These are phyloP conservation scores for Thaleichthys pacificus DNA, from an alignment of 2,797 vertebrate species.

Conservation along the genomic window DNA sequence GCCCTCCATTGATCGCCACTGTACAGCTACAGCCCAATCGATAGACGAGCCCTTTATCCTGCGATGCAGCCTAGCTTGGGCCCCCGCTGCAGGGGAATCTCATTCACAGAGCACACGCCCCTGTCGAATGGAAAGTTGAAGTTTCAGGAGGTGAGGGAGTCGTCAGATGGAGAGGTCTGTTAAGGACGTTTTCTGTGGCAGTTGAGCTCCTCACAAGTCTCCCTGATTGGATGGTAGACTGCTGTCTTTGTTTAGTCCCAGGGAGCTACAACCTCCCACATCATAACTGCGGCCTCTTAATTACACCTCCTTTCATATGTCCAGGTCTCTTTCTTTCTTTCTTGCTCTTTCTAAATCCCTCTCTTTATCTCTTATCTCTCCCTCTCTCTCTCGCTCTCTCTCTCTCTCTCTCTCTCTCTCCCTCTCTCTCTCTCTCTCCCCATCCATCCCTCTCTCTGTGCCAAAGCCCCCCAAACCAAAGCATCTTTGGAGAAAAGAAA, in stretches of 20 bases:
- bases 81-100: too few relatives aligned
- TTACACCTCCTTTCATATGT: neutral
- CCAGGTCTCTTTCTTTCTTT: neutral
- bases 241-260: neutral
- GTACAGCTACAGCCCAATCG: neutral
- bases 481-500: constrained; percentile 13
- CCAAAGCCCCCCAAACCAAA: constrained; percentile 23
- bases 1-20: neutral
- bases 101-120: too few relatives aligned
- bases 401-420: neutral
- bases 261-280: neutral
- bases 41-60: neutral
- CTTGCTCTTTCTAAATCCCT: neutral
- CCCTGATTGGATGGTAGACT: neutral
- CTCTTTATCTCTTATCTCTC: neutral
- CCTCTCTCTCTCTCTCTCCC: neutral
- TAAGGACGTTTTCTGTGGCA: neutral
- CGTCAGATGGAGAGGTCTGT: neutral
- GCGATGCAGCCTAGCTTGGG: neutral
- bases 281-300: constrained; percentile 13
- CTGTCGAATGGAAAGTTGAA: too few relatives aligned
- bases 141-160: too few relatives aligned
- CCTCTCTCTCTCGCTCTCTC: neutral
- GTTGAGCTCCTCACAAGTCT: neutral
- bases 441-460: neutral